Conservation (phyloP, 2,797 vertebrate genomes). For the Paedocypris micromegethes region DNA sequence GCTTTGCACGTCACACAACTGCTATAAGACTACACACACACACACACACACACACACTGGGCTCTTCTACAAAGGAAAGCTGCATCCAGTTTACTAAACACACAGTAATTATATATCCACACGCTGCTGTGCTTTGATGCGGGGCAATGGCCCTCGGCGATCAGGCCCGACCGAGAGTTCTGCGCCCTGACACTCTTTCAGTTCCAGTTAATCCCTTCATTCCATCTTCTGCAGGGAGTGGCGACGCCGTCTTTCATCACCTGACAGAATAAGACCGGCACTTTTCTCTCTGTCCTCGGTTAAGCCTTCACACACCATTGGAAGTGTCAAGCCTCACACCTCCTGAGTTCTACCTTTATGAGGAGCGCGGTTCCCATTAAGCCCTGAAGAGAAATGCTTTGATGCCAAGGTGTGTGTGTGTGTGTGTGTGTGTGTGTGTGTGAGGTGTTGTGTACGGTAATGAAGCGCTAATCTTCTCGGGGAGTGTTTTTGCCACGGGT, state of each 20-base stretch:
- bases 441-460: not conserved
- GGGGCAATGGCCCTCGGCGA: conserved; percentile 20
- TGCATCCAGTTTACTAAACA: conserved; percentile 37
- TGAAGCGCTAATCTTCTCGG: not conserved
- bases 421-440: not conserved
- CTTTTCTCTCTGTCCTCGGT: conserved; percentile 21
- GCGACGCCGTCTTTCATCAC: conserved; percentile 25
- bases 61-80: conserved; percentile 28
- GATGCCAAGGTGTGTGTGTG: conserved; percentile 4
- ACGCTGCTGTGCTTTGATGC: conserved; percentile 41
- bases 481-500: conserved; percentile 10
- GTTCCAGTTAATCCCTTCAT: conserved; percentile 36
- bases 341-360: conserved; percentile 22
- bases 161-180: conserved; percentile 31
- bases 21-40: not conserved
- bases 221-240: conserved; percentile 21
- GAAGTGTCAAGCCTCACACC: not conserved
- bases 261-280: conserved; percentile 20
- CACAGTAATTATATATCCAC: conserved; percentile 39
- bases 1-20: no score
- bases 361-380: conserved; percentile 27
- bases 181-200: conserved; percentile 28
- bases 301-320: conserved; percentile 25
- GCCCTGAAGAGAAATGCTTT: conserved; percentile 12
- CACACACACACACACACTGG: conserved; percentile 5